Percentiles rank a stretch among this genome's conserved stretches.
Conservation (phyloP, 2,888 invertebrate species). For the Drosophila setosimentum region DNA sequence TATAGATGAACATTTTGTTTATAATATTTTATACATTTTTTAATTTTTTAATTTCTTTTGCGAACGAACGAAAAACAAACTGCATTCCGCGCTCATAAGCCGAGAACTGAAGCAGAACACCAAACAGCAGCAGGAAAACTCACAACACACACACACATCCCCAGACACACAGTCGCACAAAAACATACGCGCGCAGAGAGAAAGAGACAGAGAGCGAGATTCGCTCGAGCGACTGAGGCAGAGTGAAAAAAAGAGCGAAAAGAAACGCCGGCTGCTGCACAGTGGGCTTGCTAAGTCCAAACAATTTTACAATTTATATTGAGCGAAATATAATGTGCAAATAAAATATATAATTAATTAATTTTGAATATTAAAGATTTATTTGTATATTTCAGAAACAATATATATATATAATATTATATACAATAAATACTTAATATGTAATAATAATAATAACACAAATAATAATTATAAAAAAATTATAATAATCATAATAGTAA, state of each 20-base stretch:
- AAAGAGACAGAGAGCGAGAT: neutral
- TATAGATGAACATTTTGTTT: slow-evolving; percentile 17
- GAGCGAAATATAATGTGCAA: neutral
- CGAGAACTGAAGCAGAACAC: slow-evolving; percentile 55
- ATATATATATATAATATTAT: no score
- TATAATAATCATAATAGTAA: neutral
- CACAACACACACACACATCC: slow-evolving; percentile 31
- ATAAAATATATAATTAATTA: neutral
- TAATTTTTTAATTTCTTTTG: slow-evolving; percentile 28
- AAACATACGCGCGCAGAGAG: slow-evolving; percentile 3
- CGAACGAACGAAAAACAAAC: slow-evolving; percentile 46
- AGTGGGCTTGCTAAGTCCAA: slow-evolving; percentile 16
- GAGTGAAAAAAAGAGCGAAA: slow-evolving; percentile 16
- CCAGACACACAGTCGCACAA: neutral
- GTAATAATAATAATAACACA: neutral
- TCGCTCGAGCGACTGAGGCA: neutral
- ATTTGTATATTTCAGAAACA: no score
- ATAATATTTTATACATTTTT: slow-evolving; percentile 19
- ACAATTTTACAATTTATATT: neutral
- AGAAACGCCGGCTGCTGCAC: slow-evolving; percentile 56
- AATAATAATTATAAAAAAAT: neutral
- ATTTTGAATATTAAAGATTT: neutral
- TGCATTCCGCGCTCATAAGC: slow-evolving; percentile 55
- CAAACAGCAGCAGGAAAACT: slow-evolving; percentile 55
- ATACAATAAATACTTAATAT: neutral